A percentile compares a stretch with the other conserved stretches of the same genome.
These are phyloP conservation scores for Chalcosyrphus nemorum DNA, from an alignment of 2,888 invertebrate species.

Conservation along the genomic window DNA sequence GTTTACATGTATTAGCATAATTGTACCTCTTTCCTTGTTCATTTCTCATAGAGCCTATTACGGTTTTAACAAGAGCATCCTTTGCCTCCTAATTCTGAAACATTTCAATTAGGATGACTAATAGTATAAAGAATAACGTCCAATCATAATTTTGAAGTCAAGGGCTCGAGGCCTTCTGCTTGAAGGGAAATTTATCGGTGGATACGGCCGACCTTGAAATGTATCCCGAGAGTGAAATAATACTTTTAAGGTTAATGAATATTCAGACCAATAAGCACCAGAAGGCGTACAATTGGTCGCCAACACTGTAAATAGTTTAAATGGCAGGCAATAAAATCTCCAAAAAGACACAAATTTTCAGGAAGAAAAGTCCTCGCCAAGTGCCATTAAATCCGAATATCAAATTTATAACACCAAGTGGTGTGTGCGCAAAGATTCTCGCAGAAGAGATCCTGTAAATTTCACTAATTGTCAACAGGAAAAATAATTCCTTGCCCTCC, in stretches of 20 bases:
- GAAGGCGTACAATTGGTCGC: constrained; percentile 11
- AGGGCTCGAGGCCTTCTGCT: no score
- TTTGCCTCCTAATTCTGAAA: no score
- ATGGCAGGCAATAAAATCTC: constrained; percentile 10
- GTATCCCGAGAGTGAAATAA: no score
- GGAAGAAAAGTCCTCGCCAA: background rate
- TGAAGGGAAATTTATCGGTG: no score
- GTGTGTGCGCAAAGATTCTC: constrained; percentile 7
- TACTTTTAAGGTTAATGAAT: background rate
- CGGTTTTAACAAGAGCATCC: no score
- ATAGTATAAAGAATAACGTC: no score
- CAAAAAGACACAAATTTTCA: background rate
- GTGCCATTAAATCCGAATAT: constrained; percentile 5
- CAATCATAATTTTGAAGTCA: no score
- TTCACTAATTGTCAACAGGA: constrained; percentile 68
- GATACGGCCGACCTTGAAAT: no score
- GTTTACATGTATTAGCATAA: no score
- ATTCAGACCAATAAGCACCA: background rate
- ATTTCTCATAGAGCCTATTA: no score
- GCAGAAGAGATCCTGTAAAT: constrained; percentile 27
- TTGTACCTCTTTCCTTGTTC: no score
- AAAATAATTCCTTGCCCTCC: constrained; percentile 49
- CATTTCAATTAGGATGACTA: no score
- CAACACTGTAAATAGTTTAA: constrained; percentile 7
- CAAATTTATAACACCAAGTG: constrained; percentile 18